Conservation (phyloP, 2,888 invertebrate species). For the Drosophila flavopinicola region DNA sequence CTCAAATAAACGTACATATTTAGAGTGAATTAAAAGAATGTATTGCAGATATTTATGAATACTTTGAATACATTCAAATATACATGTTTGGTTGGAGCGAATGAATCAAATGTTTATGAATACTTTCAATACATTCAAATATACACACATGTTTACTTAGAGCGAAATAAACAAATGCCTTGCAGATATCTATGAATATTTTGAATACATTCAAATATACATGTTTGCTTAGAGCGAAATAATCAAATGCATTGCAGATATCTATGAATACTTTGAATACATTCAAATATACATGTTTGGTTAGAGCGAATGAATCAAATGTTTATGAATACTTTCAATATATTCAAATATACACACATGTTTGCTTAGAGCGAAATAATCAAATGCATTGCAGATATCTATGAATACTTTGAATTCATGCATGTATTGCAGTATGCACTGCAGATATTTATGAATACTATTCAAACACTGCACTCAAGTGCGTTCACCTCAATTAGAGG, state of each 20-base stretch:
- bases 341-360: too few relatives aligned
- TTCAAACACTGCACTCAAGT: background rate
- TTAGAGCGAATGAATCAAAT: background rate
- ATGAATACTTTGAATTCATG: slow-evolving; percentile 2
- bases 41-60: slow-evolving; percentile 1
- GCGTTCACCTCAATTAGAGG: slow-evolving; percentile 29
- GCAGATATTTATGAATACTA: slow-evolving; percentile 1
- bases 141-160: too few relatives aligned
- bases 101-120: too few relatives aligned
- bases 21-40: background rate
- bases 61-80: too few relatives aligned
- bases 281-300: too few relatives aligned
- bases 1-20: too few relatives aligned
- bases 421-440: background rate
- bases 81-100: too few relatives aligned
- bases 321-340: background rate
- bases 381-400: background rate
- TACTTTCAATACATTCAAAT: background rate
- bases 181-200: background rate
- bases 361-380: too few relatives aligned
- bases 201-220: slow-evolving; percentile 1
- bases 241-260: too few relatives aligned
- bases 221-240: too few relatives aligned
- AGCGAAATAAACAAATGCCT: background rate
- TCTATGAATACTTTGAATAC: too few relatives aligned